These are phyloP conservation scores for Pseudochromis fuscus DNA, from an alignment of 2,797 vertebrate genomes.

Conservation along the genomic window DNA sequence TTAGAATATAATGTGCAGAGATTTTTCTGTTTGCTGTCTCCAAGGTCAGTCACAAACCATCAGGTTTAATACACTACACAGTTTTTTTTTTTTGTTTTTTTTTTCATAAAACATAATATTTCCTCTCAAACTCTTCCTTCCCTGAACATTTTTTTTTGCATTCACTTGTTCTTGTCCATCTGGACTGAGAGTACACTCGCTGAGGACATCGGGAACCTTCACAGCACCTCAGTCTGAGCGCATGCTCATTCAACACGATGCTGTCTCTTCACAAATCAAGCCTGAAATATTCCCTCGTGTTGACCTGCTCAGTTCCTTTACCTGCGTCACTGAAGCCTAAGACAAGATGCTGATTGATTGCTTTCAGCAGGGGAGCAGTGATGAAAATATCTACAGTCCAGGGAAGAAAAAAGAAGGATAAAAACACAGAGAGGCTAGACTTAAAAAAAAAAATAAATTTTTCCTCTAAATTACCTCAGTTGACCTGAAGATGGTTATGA, in stretches of 20 bases:
- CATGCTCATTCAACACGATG: constrained; percentile 71
- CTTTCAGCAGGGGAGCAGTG: constrained; percentile 84
- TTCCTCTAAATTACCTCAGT: constrained; percentile 42
- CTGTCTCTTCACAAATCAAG: constrained; percentile 83
- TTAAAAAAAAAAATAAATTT: constrained; percentile 38
- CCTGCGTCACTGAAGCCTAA: constrained; percentile 84
- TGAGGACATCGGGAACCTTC: constrained; percentile 63
- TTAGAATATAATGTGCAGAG: background rate
- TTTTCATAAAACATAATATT: background rate
- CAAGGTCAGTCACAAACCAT: background rate
- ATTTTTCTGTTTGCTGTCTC: background rate
- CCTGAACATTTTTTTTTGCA: constrained; percentile 24
- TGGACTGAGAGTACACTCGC: constrained; percentile 38
- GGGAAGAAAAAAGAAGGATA: constrained; percentile 51
- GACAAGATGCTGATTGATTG: constrained; percentile 87
- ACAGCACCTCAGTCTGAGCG: constrained; percentile 52
- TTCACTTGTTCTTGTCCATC: constrained; percentile 36
- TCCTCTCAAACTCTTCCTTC: constrained; percentile 16
- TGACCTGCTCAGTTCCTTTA: constrained; percentile 82
- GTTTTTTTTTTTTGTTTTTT: too few species aligned
- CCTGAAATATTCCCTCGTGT: constrained; percentile 82
- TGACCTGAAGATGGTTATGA: constrained; percentile 32
- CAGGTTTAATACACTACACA: background rate
- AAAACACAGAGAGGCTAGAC: constrained; percentile 46
- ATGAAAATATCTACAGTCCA: constrained; percentile 84